Evolutionary conservation across 1,140 invertebrate genomes (phyloP).

Genomic region (Physella acuta): DNA sequence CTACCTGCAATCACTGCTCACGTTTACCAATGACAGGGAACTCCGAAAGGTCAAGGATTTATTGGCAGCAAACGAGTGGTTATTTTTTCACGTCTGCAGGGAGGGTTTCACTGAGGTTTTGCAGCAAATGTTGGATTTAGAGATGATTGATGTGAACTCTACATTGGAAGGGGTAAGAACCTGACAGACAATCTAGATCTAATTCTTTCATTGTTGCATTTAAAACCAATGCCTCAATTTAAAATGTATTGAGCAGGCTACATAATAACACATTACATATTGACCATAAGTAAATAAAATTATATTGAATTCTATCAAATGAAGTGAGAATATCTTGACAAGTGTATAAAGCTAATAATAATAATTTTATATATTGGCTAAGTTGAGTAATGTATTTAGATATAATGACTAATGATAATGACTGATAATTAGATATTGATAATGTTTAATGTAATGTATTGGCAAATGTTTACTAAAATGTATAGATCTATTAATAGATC

Average conservation of each 20-base stretch:
- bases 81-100: neutral
- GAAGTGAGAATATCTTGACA: neutral
- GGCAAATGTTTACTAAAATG: neutral
- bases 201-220: too few species aligned
- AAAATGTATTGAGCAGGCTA: neutral
- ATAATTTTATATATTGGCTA: too few species aligned
- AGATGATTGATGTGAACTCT: neutral
- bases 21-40: neutral
- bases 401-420: too few species aligned
- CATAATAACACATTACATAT: neutral
- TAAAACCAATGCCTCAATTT: neutral
- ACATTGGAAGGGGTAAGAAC: neutral
- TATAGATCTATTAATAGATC: neutral
- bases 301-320: neutral
- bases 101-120: slow-evolving; percentile 1
- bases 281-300: neutral
- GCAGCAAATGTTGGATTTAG: neutral
- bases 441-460: neutral
- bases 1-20: too few species aligned
- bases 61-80: neutral
- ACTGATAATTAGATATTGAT: neutral
- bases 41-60: neutral
- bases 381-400: too few species aligned
- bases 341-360: neutral
- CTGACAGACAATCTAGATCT: neutral